Evolutionary conservation across 2,797 vertebrate genomes (phyloP).

Genomic region (Apodemus agrarius): DNA sequence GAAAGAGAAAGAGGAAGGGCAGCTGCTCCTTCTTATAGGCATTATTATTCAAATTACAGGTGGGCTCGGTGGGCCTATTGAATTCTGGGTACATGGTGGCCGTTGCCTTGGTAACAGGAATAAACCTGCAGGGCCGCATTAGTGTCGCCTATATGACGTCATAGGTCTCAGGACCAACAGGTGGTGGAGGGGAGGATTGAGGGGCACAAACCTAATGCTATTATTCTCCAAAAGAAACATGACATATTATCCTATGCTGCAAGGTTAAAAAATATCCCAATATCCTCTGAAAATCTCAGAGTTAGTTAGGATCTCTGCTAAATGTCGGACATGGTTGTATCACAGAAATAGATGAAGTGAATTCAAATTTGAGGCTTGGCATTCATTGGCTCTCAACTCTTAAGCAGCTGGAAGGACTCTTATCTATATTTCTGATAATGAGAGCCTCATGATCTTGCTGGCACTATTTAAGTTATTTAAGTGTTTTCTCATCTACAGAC

Average conservation of each 20-base stretch:
- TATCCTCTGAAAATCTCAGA: neutral
- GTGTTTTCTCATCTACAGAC: neutral
- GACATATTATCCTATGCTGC: neutral
- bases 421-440: neutral
- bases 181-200: too few species aligned
- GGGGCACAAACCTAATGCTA: neutral
- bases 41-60: too few species aligned
- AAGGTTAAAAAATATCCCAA: neutral
- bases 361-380: neutral
- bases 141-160: too few species aligned
- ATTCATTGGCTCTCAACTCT: neutral
- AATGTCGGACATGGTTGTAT: neutral
- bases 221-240: neutral
- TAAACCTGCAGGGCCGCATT: too few species aligned
- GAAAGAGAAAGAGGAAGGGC: too few species aligned
- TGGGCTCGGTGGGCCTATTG: too few species aligned
- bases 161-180: too few species aligned
- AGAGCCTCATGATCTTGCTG: neutral
- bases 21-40: too few species aligned
- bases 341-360: neutral
- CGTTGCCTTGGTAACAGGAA: too few species aligned
- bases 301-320: neutral
- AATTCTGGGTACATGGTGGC: too few species aligned
- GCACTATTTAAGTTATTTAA: neutral
- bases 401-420: neutral